These are phyloP conservation scores for Augochlorella aurata DNA, from an alignment of 2,888 invertebrate genomes.

Conservation along the genomic window DNA sequence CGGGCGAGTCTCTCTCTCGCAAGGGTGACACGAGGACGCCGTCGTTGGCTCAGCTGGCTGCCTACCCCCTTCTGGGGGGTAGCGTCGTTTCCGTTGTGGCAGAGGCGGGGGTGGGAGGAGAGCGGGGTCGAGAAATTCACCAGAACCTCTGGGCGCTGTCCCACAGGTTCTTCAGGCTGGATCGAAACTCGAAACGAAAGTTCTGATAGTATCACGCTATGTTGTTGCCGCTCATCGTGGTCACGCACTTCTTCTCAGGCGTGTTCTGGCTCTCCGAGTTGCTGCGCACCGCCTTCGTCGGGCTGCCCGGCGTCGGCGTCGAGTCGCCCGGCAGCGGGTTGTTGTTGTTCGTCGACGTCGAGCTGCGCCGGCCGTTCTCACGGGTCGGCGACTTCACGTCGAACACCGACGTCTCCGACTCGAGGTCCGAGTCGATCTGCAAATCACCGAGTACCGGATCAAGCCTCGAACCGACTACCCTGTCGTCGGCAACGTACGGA, in stretches of 20 bases:
- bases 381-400: conserved; percentile 84
- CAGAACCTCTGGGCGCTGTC: conserved; percentile 78
- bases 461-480: not conserved
- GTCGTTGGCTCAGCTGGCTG: not conserved
- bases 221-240: conserved; percentile 84
- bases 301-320: conserved; percentile 80
- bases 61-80: not conserved
- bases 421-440: conserved; percentile 85
- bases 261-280: conserved; percentile 84
- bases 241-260: conserved; percentile 84
- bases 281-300: conserved; percentile 82
- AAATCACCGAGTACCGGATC: not conserved
- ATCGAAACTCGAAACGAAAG: conserved; percentile 78
- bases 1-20: too few relatives aligned
- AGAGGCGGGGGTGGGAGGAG: not conserved
- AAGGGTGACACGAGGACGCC: not conserved
- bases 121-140: conserved; percentile 60
- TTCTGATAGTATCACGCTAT: conserved; percentile 84
- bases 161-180: conserved; percentile 77
- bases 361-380: conserved; percentile 82
- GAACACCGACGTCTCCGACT: conserved; percentile 85
- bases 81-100: not conserved
- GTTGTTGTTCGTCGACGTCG: conserved; percentile 83
- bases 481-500: not conserved
- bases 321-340: conserved; percentile 81